These are phyloP conservation scores for Melinaea menophilus DNA, from an alignment of 2,888 invertebrate genomes.

Conservation along the genomic window DNA sequence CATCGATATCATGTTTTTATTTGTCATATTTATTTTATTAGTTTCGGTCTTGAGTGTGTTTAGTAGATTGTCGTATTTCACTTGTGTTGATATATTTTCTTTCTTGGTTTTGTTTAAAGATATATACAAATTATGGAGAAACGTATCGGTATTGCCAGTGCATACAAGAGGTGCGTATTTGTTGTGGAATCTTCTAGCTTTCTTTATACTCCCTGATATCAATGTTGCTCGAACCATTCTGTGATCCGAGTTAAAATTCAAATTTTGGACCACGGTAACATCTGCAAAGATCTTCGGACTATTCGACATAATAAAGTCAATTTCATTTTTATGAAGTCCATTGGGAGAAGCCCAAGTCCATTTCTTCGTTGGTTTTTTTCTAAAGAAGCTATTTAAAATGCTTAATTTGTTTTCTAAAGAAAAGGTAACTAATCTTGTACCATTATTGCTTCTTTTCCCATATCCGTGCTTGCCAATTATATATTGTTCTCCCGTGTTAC, in stretches of 20 bases:
- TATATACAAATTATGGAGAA: too few species aligned
- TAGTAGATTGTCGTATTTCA: neutral
- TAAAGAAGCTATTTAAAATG: slow-evolving; percentile 15
- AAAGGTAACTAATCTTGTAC: slow-evolving; percentile 23
- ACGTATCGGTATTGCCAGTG: too few species aligned
- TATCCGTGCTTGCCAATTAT: slow-evolving; percentile 23
- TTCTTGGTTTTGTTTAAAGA: slow-evolving; percentile 12
- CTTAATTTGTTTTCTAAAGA: slow-evolving; percentile 30
- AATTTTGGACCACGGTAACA: slow-evolving; percentile 19
- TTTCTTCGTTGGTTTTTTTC: slow-evolving; percentile 31
- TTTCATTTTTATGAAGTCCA: slow-evolving; percentile 29
- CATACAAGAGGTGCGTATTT: too few species aligned
- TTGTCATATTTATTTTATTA: neutral
- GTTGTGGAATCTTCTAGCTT: too few species aligned
- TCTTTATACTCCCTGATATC: too few species aligned
- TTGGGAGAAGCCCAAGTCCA: slow-evolving; percentile 36
- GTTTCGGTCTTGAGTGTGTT: slow-evolving; percentile 1
- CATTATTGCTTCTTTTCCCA: slow-evolving; percentile 32
- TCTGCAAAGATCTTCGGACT: slow-evolving; percentile 27
- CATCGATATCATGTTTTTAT: neutral
- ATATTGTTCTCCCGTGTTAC: slow-evolving; percentile 18
- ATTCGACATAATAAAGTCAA: slow-evolving; percentile 32
- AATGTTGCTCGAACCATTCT: slow-evolving; percentile 28
- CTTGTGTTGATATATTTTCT: neutral
- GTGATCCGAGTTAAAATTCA: slow-evolving; percentile 32